Evolutionary conservation across 1,140 invertebrate genomes (phyloP), one percentile per base, ranked within the genome.

Genomic region (Centruroides sculpturatus): DNA sequence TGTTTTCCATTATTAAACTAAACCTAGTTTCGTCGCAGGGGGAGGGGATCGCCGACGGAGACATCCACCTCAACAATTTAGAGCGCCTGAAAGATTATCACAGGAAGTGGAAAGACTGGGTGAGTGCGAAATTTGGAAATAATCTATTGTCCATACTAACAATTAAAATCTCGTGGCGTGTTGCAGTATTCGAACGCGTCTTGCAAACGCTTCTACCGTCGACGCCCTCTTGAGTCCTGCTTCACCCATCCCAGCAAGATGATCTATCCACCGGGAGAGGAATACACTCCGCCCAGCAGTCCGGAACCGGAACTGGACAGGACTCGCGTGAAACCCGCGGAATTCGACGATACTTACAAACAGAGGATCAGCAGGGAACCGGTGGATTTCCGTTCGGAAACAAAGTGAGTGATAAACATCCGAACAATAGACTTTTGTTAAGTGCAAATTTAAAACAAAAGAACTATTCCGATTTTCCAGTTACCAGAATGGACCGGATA

Each of bases 401-500:
- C 88, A 77, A 88, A 91, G 88, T 91, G 70, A 82, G 85, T 82
- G 3, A 49, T 49, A 10, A 49, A 9, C 9, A 49, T 9, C 48
- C 12, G 5, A 51, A 51, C 3, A 51, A 51, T 51, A 51, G 10
- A 23, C 2, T 48, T 51, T 12, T 34, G 12, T 35, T 47, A n/a
- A n/a, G n/a, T n/a, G n/a, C n/a, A n/a, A n/a, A n/a, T 46, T n/a
- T n/a, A n/a, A n/a, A n/a, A 23, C 23, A 23, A 23, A 23, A 23
- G 1, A 23, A 23, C 23, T 23, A 23, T 23, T 23, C 23, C 23
- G 23, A 23, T 23, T 23, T 76, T 75, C 35, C 69, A 92, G 88
- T 69, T 94, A 94, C 74, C 91, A 95, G 76, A 86, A 90, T 75
- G 93, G 93, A 1, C 92, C 92, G 0, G 93, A 98, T 71, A 97